Evolutionary conservation across 2,113 vertebrate genomes (phyloP).

Genomic region (Atractosteus spatula): DNA sequence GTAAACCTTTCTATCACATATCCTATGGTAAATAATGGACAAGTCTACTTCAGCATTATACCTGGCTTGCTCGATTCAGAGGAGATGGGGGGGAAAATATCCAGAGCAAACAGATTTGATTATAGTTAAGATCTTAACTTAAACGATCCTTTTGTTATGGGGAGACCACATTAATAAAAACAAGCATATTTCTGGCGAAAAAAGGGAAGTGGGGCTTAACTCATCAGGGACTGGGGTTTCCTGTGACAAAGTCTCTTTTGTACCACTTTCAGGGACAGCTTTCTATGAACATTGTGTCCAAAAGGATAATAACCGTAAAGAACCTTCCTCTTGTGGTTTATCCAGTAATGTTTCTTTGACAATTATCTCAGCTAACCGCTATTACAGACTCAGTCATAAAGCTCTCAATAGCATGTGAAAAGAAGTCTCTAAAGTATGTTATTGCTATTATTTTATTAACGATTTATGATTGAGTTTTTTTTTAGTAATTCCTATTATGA

Average conservation of each 20-base stretch:
- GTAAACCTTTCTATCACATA: too few species aligned
- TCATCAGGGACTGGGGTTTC: slow-evolving; percentile 43
- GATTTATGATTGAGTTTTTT: slow-evolving; percentile 35
- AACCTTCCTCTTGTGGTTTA: slow-evolving; percentile 53
- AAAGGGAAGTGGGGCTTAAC: slow-evolving; percentile 28
- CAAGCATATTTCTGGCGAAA: slow-evolving; percentile 7
- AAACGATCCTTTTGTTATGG: slow-evolving; percentile 45
- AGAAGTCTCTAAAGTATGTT: slow-evolving; percentile 26
- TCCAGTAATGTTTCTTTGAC: slow-evolving; percentile 53
- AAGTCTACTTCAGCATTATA: too few species aligned
- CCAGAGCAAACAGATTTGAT: background rate
- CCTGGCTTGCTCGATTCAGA: too few species aligned
- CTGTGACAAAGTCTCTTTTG: slow-evolving; percentile 48
- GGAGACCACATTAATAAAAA: slow-evolving; percentile 44
- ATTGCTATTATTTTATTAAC: slow-evolving; percentile 50
- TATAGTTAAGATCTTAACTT: slow-evolving; percentile 7
- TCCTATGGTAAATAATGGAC: too few species aligned
- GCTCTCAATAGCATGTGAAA: background rate
- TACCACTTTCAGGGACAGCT: slow-evolving; percentile 41
- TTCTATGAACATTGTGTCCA: slow-evolving; percentile 43
- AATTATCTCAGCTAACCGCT: slow-evolving; percentile 39
- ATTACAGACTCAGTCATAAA: background rate
- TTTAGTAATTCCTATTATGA: slow-evolving; percentile 25
- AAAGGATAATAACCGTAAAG: slow-evolving; percentile 49
- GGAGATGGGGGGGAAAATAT: too few species aligned